Percentiles rank a stretch among this genome's conserved stretches.
Conservation (phyloP, 23 tunicate species). For the Oikopleura dioica region DNA sequence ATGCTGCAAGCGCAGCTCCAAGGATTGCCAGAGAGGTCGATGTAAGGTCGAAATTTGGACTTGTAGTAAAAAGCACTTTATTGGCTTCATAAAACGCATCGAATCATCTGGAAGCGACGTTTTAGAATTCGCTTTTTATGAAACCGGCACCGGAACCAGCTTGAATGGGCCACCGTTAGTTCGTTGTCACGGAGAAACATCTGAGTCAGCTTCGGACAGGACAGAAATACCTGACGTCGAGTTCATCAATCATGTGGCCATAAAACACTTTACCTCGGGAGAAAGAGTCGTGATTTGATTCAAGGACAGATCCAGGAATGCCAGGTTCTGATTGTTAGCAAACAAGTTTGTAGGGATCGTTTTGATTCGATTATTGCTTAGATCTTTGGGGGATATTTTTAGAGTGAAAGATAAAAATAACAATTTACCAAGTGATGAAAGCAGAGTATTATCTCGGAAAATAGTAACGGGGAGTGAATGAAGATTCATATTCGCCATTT, state of each 20-base stretch:
- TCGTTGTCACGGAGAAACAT: conserved; percentile 7
- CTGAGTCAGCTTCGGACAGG: conserved; percentile 4
- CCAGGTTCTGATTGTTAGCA: not conserved
- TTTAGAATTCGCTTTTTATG: too few relatives aligned
- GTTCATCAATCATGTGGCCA: too few relatives aligned
- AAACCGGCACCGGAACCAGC: too few relatives aligned
- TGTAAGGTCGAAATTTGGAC: not conserved
- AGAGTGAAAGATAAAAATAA: too few relatives aligned
- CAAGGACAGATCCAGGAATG: not conserved
- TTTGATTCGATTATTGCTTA: not conserved
- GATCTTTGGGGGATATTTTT: too few relatives aligned
- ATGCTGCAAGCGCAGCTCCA: conserved; percentile 9
- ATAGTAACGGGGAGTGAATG: not conserved
- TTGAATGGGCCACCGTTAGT: not conserved
- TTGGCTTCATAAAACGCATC: too few relatives aligned
- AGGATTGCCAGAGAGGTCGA: conserved; percentile 4
- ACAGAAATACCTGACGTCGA: not conserved
- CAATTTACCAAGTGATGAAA: conserved; percentile 5
- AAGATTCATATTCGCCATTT: not conserved
- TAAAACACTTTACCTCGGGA: too few relatives aligned
- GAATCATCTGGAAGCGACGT: too few relatives aligned
- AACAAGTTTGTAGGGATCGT: not conserved
- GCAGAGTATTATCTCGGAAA: not conserved
- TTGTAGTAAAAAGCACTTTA: too few relatives aligned
- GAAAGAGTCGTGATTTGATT: not conserved